phyloP scores from a whole-genome alignment of 2,113 vertebrate species.

The Origma solitaria region DNA sequence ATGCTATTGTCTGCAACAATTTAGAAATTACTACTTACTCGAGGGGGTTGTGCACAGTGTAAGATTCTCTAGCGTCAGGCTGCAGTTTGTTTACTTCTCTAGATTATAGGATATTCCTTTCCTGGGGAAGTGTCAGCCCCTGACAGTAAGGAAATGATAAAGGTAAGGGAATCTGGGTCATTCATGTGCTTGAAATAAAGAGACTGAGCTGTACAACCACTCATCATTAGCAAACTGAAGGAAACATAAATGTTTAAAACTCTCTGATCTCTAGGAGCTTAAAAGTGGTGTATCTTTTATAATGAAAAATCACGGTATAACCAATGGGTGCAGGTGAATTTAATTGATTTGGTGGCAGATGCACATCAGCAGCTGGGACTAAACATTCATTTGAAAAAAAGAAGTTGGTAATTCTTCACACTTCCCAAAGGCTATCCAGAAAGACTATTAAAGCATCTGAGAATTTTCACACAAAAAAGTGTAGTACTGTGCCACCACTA shows the following conservation, averaged over 20 bases:
- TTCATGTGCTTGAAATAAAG: background rate
- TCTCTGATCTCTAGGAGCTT: background rate
- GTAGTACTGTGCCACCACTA: background rate
- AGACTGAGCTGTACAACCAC: background rate
- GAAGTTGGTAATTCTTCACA: background rate
- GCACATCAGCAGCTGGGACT: background rate
- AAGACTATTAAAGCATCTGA: background rate
- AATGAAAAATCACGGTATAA: background rate
- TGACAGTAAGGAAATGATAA: background rate
- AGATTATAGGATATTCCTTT: background rate
- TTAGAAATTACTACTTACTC: background rate
- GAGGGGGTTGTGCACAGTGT: background rate
- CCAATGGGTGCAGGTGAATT: background rate
- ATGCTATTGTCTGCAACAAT: background rate
- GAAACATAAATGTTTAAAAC: background rate
- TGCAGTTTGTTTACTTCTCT: background rate
- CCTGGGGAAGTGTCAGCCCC: background rate
- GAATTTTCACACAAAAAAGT: background rate
- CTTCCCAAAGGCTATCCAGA: background rate
- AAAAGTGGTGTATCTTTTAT: background rate
- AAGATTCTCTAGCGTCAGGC: background rate
- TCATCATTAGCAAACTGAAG: background rate
- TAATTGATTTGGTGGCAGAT: background rate
- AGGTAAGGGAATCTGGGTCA: background rate
- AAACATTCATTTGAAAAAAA: background rate